These are phyloP conservation scores for Aspidiotus destructor DNA, from an alignment of 2,888 invertebrate species.

Conservation along the genomic window DNA sequence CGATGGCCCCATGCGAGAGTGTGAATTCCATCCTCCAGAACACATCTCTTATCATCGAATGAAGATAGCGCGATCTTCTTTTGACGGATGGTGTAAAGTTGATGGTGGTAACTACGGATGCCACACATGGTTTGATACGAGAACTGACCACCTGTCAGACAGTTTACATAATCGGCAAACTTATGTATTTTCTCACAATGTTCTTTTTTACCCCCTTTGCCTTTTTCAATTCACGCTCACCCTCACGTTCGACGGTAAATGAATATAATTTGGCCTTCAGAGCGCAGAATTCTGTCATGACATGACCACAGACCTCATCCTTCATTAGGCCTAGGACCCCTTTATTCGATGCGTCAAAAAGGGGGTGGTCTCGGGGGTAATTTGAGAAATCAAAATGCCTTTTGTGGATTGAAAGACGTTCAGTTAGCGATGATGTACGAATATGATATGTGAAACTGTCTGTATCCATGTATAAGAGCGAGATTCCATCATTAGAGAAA, in stretches of 20 bases:
- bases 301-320: not conserved
- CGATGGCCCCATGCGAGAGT: constrained; percentile 14
- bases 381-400: not conserved
- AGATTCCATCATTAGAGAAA: not conserved
- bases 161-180: too few relatives aligned
- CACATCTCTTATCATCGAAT: constrained; percentile 9
- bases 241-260: not conserved
- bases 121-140: constrained; percentile 2
- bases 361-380: constrained; percentile 4
- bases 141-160: not conserved
- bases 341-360: not conserved
- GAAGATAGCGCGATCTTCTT: not conserved
- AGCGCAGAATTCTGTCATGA: not conserved
- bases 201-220: not conserved
- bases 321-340: constrained; percentile 6
- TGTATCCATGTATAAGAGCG: not conserved
- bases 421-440: not conserved
- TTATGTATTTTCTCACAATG: too few relatives aligned
- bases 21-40: constrained; percentile 3
- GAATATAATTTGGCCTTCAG: constrained; percentile 6
- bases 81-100: not conserved
- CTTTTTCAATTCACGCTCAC: not conserved
- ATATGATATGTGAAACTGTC: constrained; percentile 5
- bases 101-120: not conserved
- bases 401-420: not conserved